Evolutionary conservation across 2,888 invertebrate species (phyloP).

Genomic region (Phymatocera aterrima): DNA sequence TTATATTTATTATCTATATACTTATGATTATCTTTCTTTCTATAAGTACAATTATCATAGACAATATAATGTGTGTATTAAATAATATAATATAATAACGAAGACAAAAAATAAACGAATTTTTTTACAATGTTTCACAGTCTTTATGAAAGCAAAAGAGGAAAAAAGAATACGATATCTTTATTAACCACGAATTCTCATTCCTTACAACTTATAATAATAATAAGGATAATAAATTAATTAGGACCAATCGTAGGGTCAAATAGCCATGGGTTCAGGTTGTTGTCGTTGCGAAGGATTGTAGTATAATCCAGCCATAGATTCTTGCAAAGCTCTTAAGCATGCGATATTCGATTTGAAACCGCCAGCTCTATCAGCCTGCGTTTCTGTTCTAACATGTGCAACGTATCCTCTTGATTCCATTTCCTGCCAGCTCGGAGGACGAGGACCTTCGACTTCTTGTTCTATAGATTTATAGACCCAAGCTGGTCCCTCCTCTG

Average conservation of each 20-base stretch:
- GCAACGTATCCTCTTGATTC: constrained; percentile 82
- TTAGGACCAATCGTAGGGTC: constrained; percentile 52
- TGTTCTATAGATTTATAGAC: constrained; percentile 78
- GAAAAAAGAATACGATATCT: too few species aligned
- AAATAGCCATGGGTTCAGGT: constrained; percentile 57
- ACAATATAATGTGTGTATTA: too few species aligned
- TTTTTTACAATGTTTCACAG: too few species aligned
- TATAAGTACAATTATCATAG: constrained; percentile 1
- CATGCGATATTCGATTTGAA: constrained; percentile 90
- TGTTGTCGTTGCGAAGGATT: constrained; percentile 63
- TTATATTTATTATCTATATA: neutral
- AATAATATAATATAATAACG: too few species aligned
- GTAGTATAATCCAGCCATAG: constrained; percentile 86
- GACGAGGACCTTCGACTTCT: constrained; percentile 82
- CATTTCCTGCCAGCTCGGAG: constrained; percentile 82
- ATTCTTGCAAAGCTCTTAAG: constrained; percentile 91
- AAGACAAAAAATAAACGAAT: too few species aligned
- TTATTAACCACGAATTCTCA: too few species aligned
- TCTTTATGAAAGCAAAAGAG: too few species aligned
- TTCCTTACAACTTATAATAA: neutral
- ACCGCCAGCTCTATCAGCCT: constrained; percentile 90
- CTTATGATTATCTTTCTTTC: neutral
- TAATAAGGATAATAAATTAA: neutral
- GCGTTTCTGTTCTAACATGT: constrained; percentile 85
- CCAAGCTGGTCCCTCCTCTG: constrained; percentile 88